Evolutionary conservation across 2,113 vertebrate species (phyloP).

Genomic region (Pangasianodon gigas): DNA sequence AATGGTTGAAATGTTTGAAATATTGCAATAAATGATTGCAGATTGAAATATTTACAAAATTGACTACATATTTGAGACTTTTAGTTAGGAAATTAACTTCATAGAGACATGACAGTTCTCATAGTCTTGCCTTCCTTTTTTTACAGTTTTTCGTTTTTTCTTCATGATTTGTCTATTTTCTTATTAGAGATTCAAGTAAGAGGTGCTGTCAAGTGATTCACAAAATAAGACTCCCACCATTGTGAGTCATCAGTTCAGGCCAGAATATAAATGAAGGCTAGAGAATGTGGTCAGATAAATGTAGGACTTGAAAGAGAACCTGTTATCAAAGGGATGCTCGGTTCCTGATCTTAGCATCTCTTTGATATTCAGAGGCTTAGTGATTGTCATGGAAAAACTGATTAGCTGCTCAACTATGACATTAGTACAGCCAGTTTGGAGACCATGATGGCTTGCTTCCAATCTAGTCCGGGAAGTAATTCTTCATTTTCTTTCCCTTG

Average conservation of each 20-base stretch:
- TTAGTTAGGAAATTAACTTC: not conserved
- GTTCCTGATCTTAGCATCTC: constrained; percentile 26
- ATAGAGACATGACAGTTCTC: not conserved
- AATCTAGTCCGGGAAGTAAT: not conserved
- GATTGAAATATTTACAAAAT: not conserved
- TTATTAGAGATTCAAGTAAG: not conserved
- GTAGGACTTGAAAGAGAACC: constrained; percentile 35
- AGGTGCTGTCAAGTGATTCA: constrained; percentile 7
- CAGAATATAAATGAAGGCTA: constrained; percentile 42
- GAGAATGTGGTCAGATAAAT: constrained; percentile 13
- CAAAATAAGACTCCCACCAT: constrained; percentile 23
- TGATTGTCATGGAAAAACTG: constrained; percentile 42
- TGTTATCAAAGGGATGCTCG: constrained; percentile 37
- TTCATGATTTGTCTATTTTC: not conserved
- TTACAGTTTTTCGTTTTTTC: not conserved
- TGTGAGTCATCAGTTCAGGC: constrained; percentile 22
- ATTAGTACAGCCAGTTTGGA: constrained; percentile 10
- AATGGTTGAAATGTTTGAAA: too few species aligned
- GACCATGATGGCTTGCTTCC: not conserved
- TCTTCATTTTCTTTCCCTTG: not conserved
- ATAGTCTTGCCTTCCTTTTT: not conserved
- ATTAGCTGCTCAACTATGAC: constrained; percentile 47
- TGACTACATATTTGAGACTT: not conserved
- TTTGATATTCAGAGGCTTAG: constrained; percentile 44
- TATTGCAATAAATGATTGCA: not conserved